Evolutionary conservation across 2,888 invertebrate genomes (phyloP), one percentile per base, ranked within the genome.

Genomic region (Eudasyphora cyanicolor): DNA sequence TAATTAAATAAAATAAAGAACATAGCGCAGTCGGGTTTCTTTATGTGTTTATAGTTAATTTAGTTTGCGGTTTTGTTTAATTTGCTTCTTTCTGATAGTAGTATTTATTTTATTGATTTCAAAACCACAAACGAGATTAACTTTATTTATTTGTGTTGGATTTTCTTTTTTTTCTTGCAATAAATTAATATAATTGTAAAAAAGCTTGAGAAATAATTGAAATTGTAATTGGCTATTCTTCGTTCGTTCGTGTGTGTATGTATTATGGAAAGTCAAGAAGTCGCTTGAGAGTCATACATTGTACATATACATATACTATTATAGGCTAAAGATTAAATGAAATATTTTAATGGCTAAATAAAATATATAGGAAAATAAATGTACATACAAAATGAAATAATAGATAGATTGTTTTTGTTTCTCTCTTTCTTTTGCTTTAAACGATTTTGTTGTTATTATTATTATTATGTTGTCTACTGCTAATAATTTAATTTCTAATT

Each of bases 251-350:
- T n/a, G n/a, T n/a, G n/a, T n/a, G n/a, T n/a, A n/a, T n/a, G 51
- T 19, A 64, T 70, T 38, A 49, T 81, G 81, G 78, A 84, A 84
- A 81, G 84, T 81, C 81, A 76, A 78, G 75, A 84, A 81, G 78
- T 64, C 78, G 64, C 45, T 70, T 21, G 27, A 45, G 62, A 45
- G 62, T 42, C 54, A 62, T 71, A 7, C 14, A 35, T 38, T 73
- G 12, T 49, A 60, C 19, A 67, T n/a, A n/a, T n/a, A n/a, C n/a
- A n/a, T n/a, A n/a, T n/a, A n/a, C n/a, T n/a, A n/a, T n/a, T n/a
- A n/a, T 67, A 76, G 45, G 19, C 38, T 49, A 35, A 21, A 35
- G 38, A 19, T 62, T 14, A 38, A 17, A 27, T 27, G 38, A 64
- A 67, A 42, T 38, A 64, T 17, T 19, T 12, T 32, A 64, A 67